Evolutionary conservation across 2,888 invertebrate genomes (phyloP).

Genomic region (Notocelia uddmanniana): DNA sequence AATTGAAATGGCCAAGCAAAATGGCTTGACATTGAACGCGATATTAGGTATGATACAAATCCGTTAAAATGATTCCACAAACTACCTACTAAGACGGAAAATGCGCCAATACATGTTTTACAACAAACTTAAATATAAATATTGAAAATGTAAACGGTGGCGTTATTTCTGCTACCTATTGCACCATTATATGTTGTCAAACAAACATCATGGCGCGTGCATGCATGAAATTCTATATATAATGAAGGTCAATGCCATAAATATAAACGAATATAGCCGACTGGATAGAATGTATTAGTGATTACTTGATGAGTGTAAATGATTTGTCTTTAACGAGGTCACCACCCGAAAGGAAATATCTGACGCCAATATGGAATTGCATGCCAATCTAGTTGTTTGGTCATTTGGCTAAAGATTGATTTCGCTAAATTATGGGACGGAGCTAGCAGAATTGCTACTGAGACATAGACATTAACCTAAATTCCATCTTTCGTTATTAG

Average conservation of each 20-base stretch:
- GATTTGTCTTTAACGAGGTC: background rate
- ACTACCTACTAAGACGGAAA: constrained; percentile 2
- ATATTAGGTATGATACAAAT: background rate
- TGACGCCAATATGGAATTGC: background rate
- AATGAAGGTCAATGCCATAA: constrained; percentile 4
- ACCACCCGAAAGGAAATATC: background rate
- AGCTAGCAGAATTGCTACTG: background rate
- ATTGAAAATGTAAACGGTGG: constrained; percentile 8
- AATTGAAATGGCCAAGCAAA: background rate
- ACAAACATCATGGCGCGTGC: constrained; percentile 14
- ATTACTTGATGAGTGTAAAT: background rate
- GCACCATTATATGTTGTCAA: constrained; percentile 20
- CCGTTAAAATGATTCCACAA: background rate
- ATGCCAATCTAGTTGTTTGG: background rate
- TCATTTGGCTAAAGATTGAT: background rate
- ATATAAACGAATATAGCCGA: constrained; percentile 1
- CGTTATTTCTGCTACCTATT: background rate
- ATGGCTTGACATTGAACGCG: background rate
- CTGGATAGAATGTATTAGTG: too few relatives aligned
- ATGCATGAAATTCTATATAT: background rate
- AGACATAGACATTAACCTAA: constrained; percentile 36
- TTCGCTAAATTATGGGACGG: background rate
- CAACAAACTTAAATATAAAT: constrained; percentile 4
- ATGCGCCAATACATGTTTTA: constrained; percentile 26
- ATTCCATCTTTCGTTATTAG: constrained; percentile 26